Percentiles rank a stretch among this genome's conserved stretches.
Conservation (phyloP, 2,113 vertebrate species). For the Phodopus roborovskii region DNA sequence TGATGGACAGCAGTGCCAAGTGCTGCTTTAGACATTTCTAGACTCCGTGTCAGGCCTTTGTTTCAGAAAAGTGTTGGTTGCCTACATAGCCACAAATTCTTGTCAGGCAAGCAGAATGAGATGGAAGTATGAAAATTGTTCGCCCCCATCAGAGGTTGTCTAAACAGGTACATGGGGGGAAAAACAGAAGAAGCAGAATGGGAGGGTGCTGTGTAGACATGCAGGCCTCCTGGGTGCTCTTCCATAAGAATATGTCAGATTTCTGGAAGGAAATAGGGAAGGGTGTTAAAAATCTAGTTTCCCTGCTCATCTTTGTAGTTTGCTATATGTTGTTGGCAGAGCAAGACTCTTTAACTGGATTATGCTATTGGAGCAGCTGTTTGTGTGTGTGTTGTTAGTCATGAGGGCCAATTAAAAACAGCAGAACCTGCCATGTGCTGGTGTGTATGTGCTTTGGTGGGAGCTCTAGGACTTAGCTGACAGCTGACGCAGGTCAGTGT, state of each 20-base stretch:
- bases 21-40: not conserved
- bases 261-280: not conserved
- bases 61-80: not conserved
- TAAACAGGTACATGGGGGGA: not conserved
- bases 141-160: not conserved
- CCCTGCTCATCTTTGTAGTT: not conserved
- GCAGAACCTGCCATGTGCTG: not conserved
- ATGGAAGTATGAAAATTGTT: not conserved
- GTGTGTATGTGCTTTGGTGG: not conserved
- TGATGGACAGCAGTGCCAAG: rapidly evolving
- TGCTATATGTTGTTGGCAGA: not conserved
- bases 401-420: conserved; percentile 67
- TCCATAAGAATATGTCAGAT: not conserved
- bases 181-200: not conserved
- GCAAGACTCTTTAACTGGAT: not conserved
- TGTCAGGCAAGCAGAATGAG: not conserved
- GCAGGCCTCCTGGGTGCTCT: not conserved
- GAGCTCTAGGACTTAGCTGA: not conserved
- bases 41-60: not conserved
- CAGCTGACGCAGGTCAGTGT: not conserved
- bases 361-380: conserved; percentile 54
- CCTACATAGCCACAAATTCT: not conserved
- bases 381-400: conserved; percentile 14
- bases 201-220: not conserved
- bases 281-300: not conserved